Evolutionary conservation across 1,140 invertebrate species (phyloP), one percentile per base, ranked within the genome.

Genomic region (Drosophila carrolli): DNA sequence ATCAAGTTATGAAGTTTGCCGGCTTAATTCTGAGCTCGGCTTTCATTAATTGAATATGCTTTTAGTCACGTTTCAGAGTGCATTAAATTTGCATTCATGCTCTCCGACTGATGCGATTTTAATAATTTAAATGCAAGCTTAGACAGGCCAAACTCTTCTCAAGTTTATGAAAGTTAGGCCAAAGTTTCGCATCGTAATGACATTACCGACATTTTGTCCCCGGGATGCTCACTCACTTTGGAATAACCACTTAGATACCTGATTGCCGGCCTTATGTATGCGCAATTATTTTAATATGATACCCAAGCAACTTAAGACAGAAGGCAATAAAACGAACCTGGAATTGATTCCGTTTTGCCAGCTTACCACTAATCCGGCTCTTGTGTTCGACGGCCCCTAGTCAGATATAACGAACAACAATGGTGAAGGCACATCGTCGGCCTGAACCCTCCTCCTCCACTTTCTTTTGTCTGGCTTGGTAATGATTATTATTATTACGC

Each of bases 401-500:
- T 1, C 16, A 29, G 5, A 9, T 8, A n/a, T 23, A 23, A 16
- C 37, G 14, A 47, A 70, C 19, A 58, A 58, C 66, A 72, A 71
- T 50, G 44, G 53, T 11, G n/a, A 6, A 14, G 27, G 29, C 48
- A 50, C 47, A 32, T 14, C 29, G 23, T 29, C 7, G 23, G 13
- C 27, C 35, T n/a, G 16, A 11, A 13, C 10, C 41, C 11, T 38
- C 35, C 32, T 6, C 10, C 19, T 19, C 19, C 19, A 19, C 19
- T 19, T 19, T n/a, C 37, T 10, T 13, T 19, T 19, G 46, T 29
- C 40, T 16, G 53, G 37, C 60, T 53, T 43, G 40, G 50, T 57
- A 75, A 79, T 66, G 58, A 85, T 83, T 48, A 72, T 84, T 68
- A 82, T 74, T 78, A 85, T 86, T 83, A 55, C 71, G 83, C 66